phyloP scores from a whole-genome alignment of 2,113 vertebrate genomes.

The Serinus canaria region DNA sequence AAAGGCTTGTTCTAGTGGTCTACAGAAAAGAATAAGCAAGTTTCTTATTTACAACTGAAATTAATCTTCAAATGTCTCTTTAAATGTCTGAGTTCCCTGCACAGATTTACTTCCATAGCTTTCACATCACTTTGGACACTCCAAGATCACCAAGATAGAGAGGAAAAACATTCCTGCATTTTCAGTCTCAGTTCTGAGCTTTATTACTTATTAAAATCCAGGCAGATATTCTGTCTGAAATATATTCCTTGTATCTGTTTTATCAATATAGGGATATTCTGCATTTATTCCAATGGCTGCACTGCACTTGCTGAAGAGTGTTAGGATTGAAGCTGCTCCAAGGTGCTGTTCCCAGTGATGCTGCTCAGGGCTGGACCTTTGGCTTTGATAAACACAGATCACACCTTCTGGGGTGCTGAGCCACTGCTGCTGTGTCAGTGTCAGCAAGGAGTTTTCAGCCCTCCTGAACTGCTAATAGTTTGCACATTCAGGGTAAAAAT shows the following conservation, averaged over 20 bases:
- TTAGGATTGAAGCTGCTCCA: neutral
- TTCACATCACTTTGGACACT: neutral
- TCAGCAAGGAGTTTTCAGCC: neutral
- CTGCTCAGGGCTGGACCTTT: neutral
- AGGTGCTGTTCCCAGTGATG: neutral
- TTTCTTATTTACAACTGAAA: slow-evolving; percentile 41
- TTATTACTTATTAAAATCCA: neutral
- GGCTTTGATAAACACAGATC: neutral
- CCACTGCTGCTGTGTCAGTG: neutral
- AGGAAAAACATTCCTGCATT: neutral
- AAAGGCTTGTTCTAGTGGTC: neutral
- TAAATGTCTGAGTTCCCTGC: neutral
- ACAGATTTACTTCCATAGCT: neutral
- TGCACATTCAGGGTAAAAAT: neutral
- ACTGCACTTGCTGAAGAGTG: neutral
- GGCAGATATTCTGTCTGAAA: neutral
- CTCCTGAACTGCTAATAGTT: neutral
- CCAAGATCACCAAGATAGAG: neutral
- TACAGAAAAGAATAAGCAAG: slow-evolving; percentile 10
- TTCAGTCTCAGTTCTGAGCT: neutral
- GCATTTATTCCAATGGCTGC: neutral
- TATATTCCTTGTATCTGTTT: neutral
- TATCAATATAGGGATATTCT: neutral
- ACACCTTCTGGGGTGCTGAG: neutral
- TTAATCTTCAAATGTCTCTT: neutral